Conservation (phyloP, 2,797 vertebrate genomes). For the Thripadectes ignobilis region DNA sequence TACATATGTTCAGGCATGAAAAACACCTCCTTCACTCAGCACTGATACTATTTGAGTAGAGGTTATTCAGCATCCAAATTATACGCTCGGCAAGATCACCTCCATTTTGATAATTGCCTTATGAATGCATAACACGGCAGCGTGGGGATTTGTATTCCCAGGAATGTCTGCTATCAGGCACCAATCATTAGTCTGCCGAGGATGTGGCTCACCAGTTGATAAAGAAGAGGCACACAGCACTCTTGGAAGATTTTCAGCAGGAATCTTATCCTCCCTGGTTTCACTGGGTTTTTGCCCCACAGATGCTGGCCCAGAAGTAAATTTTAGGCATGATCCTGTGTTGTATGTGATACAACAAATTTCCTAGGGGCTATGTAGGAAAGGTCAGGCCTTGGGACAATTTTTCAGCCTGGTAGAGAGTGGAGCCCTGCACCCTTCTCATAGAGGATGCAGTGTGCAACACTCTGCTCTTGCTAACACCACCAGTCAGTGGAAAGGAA, state of each 20-base stretch:
- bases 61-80: slow-evolving; percentile 56
- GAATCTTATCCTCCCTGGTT: not conserved
- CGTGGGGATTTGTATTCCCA: slow-evolving; percentile 60
- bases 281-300: not conserved
- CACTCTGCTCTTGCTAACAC: not conserved
- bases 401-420: not conserved
- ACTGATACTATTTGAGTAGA: not conserved
- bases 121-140: slow-evolving; percentile 62
- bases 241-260: not conserved
- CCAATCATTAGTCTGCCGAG: not conserved
- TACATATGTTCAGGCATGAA: not conserved
- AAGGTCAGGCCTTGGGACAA: not conserved
- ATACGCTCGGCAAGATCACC: slow-evolving; percentile 31
- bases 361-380: not conserved
- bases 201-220: not conserved
- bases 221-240: not conserved
- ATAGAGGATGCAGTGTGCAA: not conserved
- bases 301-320: not conserved
- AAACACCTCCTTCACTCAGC: not conserved
- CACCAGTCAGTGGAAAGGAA: not conserved
- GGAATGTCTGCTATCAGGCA: slow-evolving; percentile 45
- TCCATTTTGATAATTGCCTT: slow-evolving; percentile 64
- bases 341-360: not conserved
- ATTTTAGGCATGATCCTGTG: not conserved
- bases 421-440: not conserved